Percentiles rank a stretch among this genome's conserved stretches.
These are phyloP conservation scores for Bucorvus abyssinicus DNA, from an alignment of 2,797 vertebrate species.

Conservation along the genomic window DNA sequence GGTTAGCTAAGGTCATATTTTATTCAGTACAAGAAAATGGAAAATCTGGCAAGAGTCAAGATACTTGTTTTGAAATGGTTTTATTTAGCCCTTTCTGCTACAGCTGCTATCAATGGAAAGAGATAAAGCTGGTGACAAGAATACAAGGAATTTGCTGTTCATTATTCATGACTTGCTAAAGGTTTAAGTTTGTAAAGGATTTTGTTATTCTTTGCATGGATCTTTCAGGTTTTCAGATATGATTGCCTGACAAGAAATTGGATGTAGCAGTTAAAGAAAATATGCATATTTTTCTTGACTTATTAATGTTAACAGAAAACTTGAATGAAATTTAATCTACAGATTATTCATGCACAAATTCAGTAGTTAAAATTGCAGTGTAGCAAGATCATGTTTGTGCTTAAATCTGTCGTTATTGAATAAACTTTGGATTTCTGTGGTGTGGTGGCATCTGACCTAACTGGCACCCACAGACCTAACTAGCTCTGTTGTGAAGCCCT, in stretches of 20 bases:
- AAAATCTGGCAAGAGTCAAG: constrained; percentile 79
- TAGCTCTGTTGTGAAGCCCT: not conserved
- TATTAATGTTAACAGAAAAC: not conserved
- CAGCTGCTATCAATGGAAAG: constrained; percentile 51
- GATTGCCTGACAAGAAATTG: constrained; percentile 7
- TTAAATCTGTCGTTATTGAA: not conserved
- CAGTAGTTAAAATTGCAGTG: not conserved
- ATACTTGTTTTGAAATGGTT: constrained; percentile 61
- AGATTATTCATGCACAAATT: not conserved
- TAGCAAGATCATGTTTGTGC: not conserved
- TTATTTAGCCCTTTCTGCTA: constrained; percentile 67
- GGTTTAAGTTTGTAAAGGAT: constrained; percentile 74
- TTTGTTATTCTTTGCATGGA: constrained; percentile 55
- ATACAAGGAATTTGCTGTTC: constrained; percentile 76
- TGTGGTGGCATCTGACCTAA: not conserved
- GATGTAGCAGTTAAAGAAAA: constrained; percentile 1
- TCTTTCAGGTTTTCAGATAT: constrained; percentile 33
- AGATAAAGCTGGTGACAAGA: constrained; percentile 73
- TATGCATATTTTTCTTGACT: not conserved
- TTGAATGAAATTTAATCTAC: not conserved
- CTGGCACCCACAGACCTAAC: not conserved
- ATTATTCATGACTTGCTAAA: constrained; percentile 78
- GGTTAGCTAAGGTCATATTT: constrained; percentile 83
- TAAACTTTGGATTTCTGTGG: not conserved
- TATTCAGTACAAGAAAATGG: constrained; percentile 84